Base-by-base conservation (phyloP, 2,888 invertebrate genomes). In the Drosophila rellima region DNA sequence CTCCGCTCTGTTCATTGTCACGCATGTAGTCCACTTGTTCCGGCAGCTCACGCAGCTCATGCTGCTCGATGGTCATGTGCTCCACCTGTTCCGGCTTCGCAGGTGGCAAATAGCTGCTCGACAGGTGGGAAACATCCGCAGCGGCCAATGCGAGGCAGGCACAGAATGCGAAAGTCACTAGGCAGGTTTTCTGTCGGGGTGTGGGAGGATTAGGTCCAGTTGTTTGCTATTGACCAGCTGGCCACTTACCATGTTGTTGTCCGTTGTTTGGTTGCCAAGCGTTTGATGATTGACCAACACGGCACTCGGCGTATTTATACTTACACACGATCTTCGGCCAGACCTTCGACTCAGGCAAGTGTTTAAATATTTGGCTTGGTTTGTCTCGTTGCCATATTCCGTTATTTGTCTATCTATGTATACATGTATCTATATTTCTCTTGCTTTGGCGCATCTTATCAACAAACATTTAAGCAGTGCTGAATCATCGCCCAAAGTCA, bases 101-200 rank as follows among this genome's bases (percentile, higher is more conserved):
- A 10, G 90, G 89, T 0, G 90, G 89, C 73, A 90, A 45, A 56
- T 90, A 90, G 50, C 80, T 79, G 68, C 66, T 80, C 60, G 64
- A 1, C 63, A 90, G 60, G 57, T 90, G 90, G 20, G 90, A 89
- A 7, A 90, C 89, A 82, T 91, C 90, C 8, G 87, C 90, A 10
- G 72, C 60, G 17, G 61, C 80, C 65, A 79, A 18, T 10, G 69
- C 79, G 59, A 80, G 18, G 57, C 72, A 77, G 55, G 81, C 78
- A 45, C 80, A 67, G 11, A 85, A 20, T 29, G 78, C 54, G 6
- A 89, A 42, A 3, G 63, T 64, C 18, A 76, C 52, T 39, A 62
- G 61, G 56, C 51, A 61, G 74, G 64, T 44, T 75, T 62, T 86
- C 85, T 85, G 13, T 5, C 4, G 26, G 33, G 13, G 26, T 1